A percentile compares a stretch with the other conserved stretches of the same genome.
Evolutionary conservation across 2,797 vertebrate genomes (phyloP).

Genomic region (Halcyon leucocephala): DNA sequence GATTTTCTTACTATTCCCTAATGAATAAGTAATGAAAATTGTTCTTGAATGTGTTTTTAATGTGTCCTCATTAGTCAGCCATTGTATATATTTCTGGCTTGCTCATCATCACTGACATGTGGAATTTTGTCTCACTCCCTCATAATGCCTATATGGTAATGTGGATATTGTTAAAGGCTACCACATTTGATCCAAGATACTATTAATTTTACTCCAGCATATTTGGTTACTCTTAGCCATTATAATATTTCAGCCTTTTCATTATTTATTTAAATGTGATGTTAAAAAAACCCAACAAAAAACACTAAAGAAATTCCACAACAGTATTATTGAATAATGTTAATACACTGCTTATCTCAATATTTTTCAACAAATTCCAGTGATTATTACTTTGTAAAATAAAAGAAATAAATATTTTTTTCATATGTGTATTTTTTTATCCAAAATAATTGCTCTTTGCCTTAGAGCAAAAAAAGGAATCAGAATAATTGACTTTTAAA

Average conservation of each 20-base stretch:
- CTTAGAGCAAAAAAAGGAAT: not conserved
- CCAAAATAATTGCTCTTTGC: not conserved
- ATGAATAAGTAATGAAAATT: not conserved
- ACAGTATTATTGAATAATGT: not conserved
- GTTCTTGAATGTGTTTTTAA: slow-evolving; percentile 13
- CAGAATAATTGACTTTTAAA: not conserved
- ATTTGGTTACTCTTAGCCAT: not conserved
- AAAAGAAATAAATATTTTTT: not conserved
- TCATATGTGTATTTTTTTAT: not conserved
- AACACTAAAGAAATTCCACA: not conserved
- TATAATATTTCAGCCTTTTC: not conserved
- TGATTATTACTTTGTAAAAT: not conserved
- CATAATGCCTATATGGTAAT: not conserved
- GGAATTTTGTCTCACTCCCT: not conserved
- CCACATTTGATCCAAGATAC: not conserved
- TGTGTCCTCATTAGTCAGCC: not conserved
- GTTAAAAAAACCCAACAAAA: not conserved
- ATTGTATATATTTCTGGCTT: not conserved
- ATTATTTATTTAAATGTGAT: not conserved
- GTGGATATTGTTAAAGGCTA: not conserved
- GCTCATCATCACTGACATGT: not conserved
- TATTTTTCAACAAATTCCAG: not conserved
- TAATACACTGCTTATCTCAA: not conserved
- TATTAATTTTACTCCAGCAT: not conserved
- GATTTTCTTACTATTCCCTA: not conserved